Conservation (phyloP, 64 coral and sea anemone species). For the Dendrophyllia cribrosa region DNA sequence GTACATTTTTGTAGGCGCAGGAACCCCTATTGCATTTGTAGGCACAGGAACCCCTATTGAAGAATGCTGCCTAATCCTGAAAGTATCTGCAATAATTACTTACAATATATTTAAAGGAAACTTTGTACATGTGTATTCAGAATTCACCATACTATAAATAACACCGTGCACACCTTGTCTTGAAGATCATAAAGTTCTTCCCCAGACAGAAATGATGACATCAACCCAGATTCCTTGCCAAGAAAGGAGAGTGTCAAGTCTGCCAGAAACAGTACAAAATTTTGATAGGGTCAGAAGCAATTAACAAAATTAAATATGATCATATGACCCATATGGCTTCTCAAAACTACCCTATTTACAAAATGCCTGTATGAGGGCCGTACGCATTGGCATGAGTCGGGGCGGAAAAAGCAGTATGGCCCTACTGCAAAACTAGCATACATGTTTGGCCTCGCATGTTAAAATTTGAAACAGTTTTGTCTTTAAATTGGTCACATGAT, state of each 20-base stretch:
- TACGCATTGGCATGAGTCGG: too few relatives aligned
- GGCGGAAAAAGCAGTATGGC: not conserved
- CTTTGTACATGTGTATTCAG: not conserved
- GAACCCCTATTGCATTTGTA: too few relatives aligned
- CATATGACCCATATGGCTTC: too few relatives aligned
- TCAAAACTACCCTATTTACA: not conserved
- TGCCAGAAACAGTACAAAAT: constrained; percentile 20
- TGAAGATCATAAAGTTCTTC: constrained; percentile 82
- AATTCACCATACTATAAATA: not conserved
- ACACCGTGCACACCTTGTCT: constrained; percentile 63
- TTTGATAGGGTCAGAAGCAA: too few relatives aligned
- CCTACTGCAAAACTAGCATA: too few relatives aligned
- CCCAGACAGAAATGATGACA: constrained; percentile 80
- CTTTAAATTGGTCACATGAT: too few relatives aligned
- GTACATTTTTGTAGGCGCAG: too few relatives aligned
- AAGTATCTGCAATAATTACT: too few relatives aligned
- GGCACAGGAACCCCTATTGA: too few relatives aligned
- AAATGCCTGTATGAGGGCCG: not conserved
- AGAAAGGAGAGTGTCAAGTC: constrained; percentile 90
- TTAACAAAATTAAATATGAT: not conserved
- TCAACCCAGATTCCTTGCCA: constrained; percentile 66
- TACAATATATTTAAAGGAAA: not conserved
- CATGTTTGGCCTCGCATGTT: too few relatives aligned
- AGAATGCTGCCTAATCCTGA: too few relatives aligned
- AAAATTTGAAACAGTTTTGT: too few relatives aligned